Conservation (phyloP, 2,888 invertebrate species). For the Macrosiphum euphorbiae region DNA sequence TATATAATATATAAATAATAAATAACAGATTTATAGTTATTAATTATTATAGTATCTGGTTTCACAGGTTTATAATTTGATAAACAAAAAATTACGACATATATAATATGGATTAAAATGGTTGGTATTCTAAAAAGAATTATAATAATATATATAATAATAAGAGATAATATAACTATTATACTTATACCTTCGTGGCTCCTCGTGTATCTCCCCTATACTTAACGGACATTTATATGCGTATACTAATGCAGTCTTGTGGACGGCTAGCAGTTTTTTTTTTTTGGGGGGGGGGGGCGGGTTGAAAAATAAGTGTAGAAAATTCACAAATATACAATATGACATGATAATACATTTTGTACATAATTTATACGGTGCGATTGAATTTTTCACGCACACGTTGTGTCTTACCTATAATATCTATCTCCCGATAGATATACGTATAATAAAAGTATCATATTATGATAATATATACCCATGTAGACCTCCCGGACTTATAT, state of each 20-base stretch:
- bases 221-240: neutral
- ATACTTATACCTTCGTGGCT: no score
- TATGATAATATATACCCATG: neutral
- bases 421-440: neutral
- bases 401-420: neutral
- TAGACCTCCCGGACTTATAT: no score
- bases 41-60: no score
- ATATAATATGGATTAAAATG: no score
- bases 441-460: neutral
- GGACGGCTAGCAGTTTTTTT: neutral
- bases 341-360: neutral
- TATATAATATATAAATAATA: no score
- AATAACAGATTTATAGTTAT: no score
- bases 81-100: no score
- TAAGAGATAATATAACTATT: no score
- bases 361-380: neutral
- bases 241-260: neutral
- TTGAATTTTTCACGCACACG: neutral
- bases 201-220: neutral
- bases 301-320: neutral
- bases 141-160: no score
- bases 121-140: no score
- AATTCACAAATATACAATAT: neutral
- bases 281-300: neutral
- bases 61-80: no score